Evolutionary conservation across 2,888 invertebrate species (phyloP).

Genomic region (Agriopis aurantiaria): DNA sequence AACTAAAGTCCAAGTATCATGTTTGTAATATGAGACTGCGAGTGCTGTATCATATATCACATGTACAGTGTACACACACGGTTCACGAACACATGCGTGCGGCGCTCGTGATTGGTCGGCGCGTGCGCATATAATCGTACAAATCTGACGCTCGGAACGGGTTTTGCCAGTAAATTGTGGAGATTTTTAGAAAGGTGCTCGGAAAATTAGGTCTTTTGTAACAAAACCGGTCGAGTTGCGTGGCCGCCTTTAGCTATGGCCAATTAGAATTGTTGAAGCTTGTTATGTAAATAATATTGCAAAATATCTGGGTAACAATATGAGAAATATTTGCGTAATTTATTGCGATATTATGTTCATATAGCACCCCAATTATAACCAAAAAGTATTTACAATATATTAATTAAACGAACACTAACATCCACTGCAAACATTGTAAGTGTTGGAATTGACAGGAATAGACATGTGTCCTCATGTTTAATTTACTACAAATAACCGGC

Average conservation of each 20-base stretch:
- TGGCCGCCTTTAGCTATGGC: slow-evolving; percentile 36
- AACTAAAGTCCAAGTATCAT: slow-evolving; percentile 17
- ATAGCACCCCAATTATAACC: neutral
- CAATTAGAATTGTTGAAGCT: slow-evolving; percentile 46
- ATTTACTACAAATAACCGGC: too few species aligned
- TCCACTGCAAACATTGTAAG: too few species aligned
- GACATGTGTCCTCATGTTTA: too few species aligned
- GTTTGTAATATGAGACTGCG: slow-evolving; percentile 47
- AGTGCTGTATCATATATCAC: slow-evolving; percentile 48
- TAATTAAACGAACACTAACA: neutral
- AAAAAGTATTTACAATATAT: neutral
- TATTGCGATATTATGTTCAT: slow-evolving; percentile 2
- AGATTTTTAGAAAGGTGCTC: slow-evolving; percentile 84
- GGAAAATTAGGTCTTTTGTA: slow-evolving; percentile 65
- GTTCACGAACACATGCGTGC: slow-evolving; percentile 36
- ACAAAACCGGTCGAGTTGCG: slow-evolving; percentile 51
- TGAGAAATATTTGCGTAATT: slow-evolving; percentile 25
- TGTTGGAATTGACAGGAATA: too few species aligned
- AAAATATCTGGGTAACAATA: slow-evolving; percentile 45
- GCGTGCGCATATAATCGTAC: slow-evolving; percentile 46
- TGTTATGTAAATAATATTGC: slow-evolving; percentile 50
- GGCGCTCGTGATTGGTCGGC: slow-evolving; percentile 43
- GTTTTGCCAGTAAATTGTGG: slow-evolving; percentile 75
- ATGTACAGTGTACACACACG: slow-evolving; percentile 21
- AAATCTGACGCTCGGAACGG: slow-evolving; percentile 68